Evolutionary conservation across 2,888 invertebrate genomes (phyloP).

Genomic region (Drosophila rellima): DNA sequence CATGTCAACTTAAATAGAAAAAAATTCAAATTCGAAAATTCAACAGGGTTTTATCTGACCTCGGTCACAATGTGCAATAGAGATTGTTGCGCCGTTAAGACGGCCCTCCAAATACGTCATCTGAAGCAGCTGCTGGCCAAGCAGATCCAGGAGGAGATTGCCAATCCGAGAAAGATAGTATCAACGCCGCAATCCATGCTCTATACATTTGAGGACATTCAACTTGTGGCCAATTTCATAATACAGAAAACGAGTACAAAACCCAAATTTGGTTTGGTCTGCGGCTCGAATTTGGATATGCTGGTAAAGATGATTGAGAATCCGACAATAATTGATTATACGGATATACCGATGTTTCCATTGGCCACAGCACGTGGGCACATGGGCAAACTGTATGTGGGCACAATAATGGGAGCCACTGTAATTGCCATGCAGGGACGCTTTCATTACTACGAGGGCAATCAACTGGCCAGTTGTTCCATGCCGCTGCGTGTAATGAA

Average conservation of each 20-base stretch:
- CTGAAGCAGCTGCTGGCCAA: constrained; percentile 25
- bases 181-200: constrained; percentile 47
- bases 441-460: constrained; percentile 98
- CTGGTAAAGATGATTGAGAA: constrained; percentile 91
- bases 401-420: constrained; percentile 91
- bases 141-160: constrained; percentile 23
- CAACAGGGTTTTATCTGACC: neutral
- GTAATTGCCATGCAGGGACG: constrained; percentile 98
- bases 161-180: constrained; percentile 30
- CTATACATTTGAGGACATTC: constrained; percentile 92
- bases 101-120: constrained; percentile 45
- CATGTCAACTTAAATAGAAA: constrained; percentile 1
- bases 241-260: constrained; percentile 89
- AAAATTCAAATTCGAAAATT: neutral
- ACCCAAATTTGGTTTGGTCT: constrained; percentile 96
- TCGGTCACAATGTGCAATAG: constrained; percentile 54
- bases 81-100: constrained; percentile 59
- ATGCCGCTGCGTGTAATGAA: constrained; percentile 99
- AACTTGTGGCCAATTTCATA: constrained; percentile 91
- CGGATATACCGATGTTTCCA: constrained; percentile 97
- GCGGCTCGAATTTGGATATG: constrained; percentile 93
- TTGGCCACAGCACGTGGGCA: constrained; percentile 95
- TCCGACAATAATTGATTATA: constrained; percentile 91
- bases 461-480: constrained; percentile 95
- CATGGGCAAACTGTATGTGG: constrained; percentile 95